Evolutionary conservation across 92 coral and sea anemone genomes (phyloP).

Genomic region (Porites divaricata): DNA sequence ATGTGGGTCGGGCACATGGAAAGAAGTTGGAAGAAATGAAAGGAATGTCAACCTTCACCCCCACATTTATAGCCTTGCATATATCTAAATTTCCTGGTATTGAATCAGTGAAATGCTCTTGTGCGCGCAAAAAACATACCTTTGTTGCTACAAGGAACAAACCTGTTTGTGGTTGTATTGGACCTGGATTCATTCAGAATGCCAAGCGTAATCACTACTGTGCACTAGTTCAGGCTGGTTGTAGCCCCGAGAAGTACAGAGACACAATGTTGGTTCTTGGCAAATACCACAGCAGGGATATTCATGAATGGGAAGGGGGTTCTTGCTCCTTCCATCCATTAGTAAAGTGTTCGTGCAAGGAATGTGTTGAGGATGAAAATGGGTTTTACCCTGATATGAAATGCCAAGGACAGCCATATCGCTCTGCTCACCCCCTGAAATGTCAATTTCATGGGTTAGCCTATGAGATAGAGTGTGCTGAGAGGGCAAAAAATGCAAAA

Average conservation of each 20-base stretch:
- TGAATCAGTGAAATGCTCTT: constrained; percentile 49
- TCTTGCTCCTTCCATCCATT: too few relatives aligned
- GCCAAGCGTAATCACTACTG: constrained; percentile 62
- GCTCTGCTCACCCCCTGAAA: constrained; percentile 38
- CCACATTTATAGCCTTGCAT: constrained; percentile 56
- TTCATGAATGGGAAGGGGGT: constrained; percentile 53
- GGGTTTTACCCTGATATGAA: too few relatives aligned
- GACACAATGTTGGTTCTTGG: constrained; percentile 55
- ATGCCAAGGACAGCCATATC: constrained; percentile 29
- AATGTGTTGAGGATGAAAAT: too few relatives aligned
- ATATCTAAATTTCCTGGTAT: constrained; percentile 42
- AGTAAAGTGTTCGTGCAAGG: too few relatives aligned
- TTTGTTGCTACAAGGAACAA: constrained; percentile 14
- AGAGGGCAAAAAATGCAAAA: constrained; percentile 33
- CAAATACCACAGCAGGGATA: constrained; percentile 61
- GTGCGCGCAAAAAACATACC: constrained; percentile 25
- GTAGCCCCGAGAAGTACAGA: constrained; percentile 52
- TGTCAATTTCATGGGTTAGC: not conserved
- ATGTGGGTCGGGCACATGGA: constrained; percentile 70
- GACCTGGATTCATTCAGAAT: too few relatives aligned
- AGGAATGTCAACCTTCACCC: constrained; percentile 33
- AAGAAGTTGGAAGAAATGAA: constrained; percentile 58
- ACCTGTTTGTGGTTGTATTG: too few relatives aligned
- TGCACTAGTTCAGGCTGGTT: constrained; percentile 58
- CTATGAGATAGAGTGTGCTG: constrained; percentile 32